These are phyloP conservation scores for Lagopus muta DNA, from an alignment of 2,113 vertebrate genomes.

Conservation along the genomic window DNA sequence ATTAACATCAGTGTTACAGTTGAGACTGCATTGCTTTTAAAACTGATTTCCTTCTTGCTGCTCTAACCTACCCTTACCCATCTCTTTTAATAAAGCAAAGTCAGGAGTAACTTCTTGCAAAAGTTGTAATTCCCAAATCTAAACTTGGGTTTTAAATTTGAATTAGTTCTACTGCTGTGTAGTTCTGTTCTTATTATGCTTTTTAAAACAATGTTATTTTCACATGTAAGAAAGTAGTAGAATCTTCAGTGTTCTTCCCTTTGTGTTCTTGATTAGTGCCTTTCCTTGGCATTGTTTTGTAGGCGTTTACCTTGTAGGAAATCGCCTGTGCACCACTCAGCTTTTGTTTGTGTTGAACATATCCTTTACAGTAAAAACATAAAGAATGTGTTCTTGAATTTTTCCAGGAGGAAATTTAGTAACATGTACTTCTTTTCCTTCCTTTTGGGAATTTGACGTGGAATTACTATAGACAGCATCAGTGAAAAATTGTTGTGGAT, in stretches of 20 bases:
- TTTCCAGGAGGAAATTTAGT: background rate
- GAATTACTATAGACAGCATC: background rate
- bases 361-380: background rate
- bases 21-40: background rate
- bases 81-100: background rate
- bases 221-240: background rate
- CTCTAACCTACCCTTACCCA: fast-evolving
- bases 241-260: background rate
- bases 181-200: background rate
- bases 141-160: background rate
- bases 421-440: background rate
- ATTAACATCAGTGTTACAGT: background rate
- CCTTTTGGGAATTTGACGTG: background rate
- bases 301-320: background rate
- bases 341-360: background rate
- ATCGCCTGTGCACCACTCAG: background rate
- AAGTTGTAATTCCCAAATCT: background rate
- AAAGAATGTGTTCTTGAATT: background rate
- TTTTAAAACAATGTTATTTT: background rate
- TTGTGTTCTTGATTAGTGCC: background rate
- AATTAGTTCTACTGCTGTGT: background rate
- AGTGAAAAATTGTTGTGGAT: background rate
- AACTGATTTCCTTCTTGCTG: background rate
- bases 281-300: background rate
- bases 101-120: background rate